A percentile compares a stretch with the other conserved stretches of the same genome.
Conservation (phyloP, 2,888 invertebrate species). For the Brachyopa scutellaris region DNA sequence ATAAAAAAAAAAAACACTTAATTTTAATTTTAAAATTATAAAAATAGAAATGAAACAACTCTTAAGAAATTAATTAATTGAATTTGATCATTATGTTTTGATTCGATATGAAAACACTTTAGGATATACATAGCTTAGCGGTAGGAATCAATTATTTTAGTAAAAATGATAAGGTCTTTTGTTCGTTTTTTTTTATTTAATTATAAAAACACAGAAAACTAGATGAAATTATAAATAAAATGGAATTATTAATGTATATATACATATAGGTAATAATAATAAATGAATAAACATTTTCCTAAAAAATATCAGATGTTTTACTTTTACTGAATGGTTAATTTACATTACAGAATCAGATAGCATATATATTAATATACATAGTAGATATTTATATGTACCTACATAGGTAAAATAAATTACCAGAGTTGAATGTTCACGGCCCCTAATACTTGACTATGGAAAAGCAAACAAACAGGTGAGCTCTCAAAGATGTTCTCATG, state of each 20-base stretch:
- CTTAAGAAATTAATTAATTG: constrained; percentile 13
- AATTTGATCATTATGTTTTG: constrained; percentile 12
- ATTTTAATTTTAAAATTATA: too few relatives aligned
- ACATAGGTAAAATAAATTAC: too few relatives aligned
- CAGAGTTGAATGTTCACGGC: too few relatives aligned
- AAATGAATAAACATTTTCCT: constrained; percentile 60
- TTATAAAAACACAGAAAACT: neutral
- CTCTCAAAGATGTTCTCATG: too few relatives aligned
- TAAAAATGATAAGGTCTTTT: neutral
- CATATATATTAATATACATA: too few relatives aligned
- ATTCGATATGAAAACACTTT: constrained; percentile 3
- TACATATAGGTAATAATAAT: constrained; percentile 29
- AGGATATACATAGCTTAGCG: constrained; percentile 5
- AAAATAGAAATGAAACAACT: constrained; percentile 1
- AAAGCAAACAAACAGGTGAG: too few relatives aligned
- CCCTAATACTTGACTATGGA: too few relatives aligned
- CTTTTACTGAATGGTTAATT: too few relatives aligned
- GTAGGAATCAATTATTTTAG: constrained; percentile 11
- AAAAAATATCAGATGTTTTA: too few relatives aligned
- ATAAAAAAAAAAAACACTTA: neutral
- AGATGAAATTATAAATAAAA: constrained; percentile 5
- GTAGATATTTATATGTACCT: too few relatives aligned
- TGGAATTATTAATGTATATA: constrained; percentile 16
- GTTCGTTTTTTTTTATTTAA: constrained; percentile 2
- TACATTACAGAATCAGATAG: too few relatives aligned